Evolutionary conservation across 2,113 vertebrate species (phyloP).

Genomic region (Riparia riparia): DNA sequence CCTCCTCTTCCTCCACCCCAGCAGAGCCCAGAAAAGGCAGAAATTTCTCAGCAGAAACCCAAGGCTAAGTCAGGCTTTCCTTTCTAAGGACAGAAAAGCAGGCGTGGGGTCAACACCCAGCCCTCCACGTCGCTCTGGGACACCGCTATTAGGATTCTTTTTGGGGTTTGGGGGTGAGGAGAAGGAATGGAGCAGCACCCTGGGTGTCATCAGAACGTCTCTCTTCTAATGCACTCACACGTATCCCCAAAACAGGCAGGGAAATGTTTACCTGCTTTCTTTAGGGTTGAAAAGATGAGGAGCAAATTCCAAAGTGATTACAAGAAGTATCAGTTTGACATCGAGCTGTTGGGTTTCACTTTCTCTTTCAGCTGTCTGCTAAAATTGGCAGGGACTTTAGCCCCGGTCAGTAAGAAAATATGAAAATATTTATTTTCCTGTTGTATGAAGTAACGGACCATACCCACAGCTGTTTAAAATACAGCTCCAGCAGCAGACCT

Average conservation of each 20-base stretch:
- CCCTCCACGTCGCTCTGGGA: not conserved
- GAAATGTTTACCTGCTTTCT: not conserved
- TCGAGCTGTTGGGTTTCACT: not conserved
- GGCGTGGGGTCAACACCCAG: not conserved
- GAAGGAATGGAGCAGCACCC: not conserved
- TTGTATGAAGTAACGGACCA: not conserved
- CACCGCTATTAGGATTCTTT: accelerated
- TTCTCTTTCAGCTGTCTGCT: slow-evolving; percentile 3
- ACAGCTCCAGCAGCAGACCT: not conserved
- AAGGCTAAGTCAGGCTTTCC: accelerated
- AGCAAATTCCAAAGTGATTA: not conserved
- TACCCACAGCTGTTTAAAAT: not conserved
- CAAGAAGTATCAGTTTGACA: not conserved
- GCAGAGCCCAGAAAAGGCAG: not conserved
- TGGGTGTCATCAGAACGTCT: not conserved
- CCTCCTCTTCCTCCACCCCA: not conserved
- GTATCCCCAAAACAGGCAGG: not conserved
- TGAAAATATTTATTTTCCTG: slow-evolving; percentile 13
- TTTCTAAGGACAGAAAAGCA: not conserved
- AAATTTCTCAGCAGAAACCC: not conserved
- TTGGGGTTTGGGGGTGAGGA: not conserved
- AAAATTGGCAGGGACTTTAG: not conserved
- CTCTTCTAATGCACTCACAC: not conserved
- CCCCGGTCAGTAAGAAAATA: not conserved
- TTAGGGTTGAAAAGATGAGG: not conserved